Conservation (phyloP, 2,888 invertebrate species). For the Harpalus rubripes region DNA sequence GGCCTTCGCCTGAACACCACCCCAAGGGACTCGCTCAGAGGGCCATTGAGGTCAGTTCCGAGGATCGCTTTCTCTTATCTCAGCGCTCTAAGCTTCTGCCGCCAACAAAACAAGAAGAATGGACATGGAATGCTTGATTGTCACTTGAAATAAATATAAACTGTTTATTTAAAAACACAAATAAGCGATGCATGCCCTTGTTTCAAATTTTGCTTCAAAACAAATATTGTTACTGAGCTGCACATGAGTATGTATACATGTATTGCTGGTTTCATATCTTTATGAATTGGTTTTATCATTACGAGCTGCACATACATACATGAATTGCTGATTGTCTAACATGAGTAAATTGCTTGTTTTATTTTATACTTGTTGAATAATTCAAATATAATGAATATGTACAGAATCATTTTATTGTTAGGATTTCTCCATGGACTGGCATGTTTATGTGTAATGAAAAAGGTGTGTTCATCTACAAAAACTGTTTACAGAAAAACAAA, state of each 20-base stretch:
- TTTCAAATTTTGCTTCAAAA: background rate
- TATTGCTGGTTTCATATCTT: background rate
- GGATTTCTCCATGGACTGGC: background rate
- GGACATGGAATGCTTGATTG: conserved; percentile 6
- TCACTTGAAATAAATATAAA: background rate
- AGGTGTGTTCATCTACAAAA: background rate
- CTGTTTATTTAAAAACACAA: background rate
- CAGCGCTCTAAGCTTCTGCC: conserved; percentile 22
- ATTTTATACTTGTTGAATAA: conserved; percentile 4
- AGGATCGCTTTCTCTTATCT: conserved; percentile 41
- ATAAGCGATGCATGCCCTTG: background rate
- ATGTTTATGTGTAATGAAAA: background rate
- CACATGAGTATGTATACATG: background rate
- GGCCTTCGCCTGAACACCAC: conserved; percentile 83
- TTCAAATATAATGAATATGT: background rate
- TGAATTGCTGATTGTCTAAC: background rate
- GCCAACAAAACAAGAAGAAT: background rate
- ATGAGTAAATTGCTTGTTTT: background rate
- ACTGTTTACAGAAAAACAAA: background rate
- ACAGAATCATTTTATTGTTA: background rate
- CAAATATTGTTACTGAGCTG: background rate
- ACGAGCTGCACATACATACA: conserved; percentile 5
- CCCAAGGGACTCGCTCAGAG: conserved; percentile 78
- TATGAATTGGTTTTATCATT: background rate
- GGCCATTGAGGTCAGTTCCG: conserved; percentile 79